A percentile compares a stretch with the other conserved stretches of the same genome.
Evolutionary conservation across 2,888 invertebrate genomes (phyloP).

Genomic region (Congeria kusceri): DNA sequence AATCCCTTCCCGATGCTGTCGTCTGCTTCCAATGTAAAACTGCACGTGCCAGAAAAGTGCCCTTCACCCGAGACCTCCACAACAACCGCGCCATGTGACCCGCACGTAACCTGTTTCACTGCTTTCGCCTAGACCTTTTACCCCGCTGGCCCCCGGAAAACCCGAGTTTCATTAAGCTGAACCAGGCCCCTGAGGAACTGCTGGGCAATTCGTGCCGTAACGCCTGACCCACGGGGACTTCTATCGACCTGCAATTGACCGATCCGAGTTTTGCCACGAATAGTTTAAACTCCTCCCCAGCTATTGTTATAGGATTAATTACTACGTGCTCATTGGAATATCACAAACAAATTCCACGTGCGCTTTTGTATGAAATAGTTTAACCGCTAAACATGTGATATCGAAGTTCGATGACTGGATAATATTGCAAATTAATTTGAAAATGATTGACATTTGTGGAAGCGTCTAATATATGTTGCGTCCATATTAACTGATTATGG

Average conservation of each 20-base stretch:
- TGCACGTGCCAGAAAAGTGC: constrained; percentile 75
- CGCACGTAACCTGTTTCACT: constrained; percentile 63
- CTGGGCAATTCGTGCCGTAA: constrained; percentile 83
- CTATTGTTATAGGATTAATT: too few relatives aligned
- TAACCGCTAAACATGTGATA: too few relatives aligned
- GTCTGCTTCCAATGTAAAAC: constrained; percentile 81
- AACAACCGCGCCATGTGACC: constrained; percentile 77
- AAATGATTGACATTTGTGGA: too few relatives aligned
- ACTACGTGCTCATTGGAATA: too few relatives aligned
- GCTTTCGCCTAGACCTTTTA: constrained; percentile 69
- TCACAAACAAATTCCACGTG: too few relatives aligned
- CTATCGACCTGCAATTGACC: constrained; percentile 83
- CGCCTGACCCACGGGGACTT: constrained; percentile 85
- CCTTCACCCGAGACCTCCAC: constrained; percentile 84
- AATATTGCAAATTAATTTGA: too few relatives aligned
- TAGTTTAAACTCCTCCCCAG: too few relatives aligned
- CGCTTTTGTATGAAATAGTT: too few relatives aligned
- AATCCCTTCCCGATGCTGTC: constrained; percentile 83
- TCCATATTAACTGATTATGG: too few relatives aligned
- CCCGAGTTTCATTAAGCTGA: constrained; percentile 71
- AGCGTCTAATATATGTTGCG: too few relatives aligned
- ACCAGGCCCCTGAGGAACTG: constrained; percentile 77
- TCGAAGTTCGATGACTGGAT: too few relatives aligned
- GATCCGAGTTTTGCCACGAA: too few relatives aligned
- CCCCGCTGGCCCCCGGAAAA: constrained; percentile 77